Base-by-base conservation (phyloP, 2,797 vertebrate species). In the Coendou prehensilis region DNA sequence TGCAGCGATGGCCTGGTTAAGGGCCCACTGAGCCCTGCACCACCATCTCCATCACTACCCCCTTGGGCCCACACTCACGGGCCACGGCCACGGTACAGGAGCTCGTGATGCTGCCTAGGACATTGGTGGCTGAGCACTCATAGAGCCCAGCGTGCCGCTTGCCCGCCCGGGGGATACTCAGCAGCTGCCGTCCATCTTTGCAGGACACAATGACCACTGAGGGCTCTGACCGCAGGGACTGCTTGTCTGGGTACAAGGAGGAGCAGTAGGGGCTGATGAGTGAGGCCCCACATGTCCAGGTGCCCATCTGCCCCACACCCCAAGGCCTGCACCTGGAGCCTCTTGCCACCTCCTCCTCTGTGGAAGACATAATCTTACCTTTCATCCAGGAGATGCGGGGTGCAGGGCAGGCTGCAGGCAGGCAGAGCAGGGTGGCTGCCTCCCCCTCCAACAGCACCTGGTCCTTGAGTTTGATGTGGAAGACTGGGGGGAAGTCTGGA, bases 391-490 rank as follows among this genome's bases (percentile, higher is more conserved):
- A 97, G 97, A 99, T 99, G 59, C 98, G 98, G 90, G 99, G 99
- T 71, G 99, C 98, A 3, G 99, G 99, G 98, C 99, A 99, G 95
- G 99, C 99, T 0, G 99, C 99, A 0, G 99, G 99, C 81, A 99
- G 99, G 98, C 99, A 99, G 98, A 99, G 99, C 91, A 99, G 99
- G 30, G 99, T 99, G 94, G 99, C 99, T 1, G 99, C 99, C 96
- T 99, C 99, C 1, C 99, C 99, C 97, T 99, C 99, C 95, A 99
- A 98, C 97, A 99, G 98, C 98, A 99, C 99, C 95, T 99, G 99
- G 98, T 99, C 99, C 98, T 99, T 99, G 98, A 99, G 98, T 96
- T 99, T 99, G 97, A 99, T 99, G 98, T 99, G 99, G 98, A 99
- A 99, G 92, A 99, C 98, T 10, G 99, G 99, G 91, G 99, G 99